These are phyloP conservation scores for Mellilla xanthometata DNA, from an alignment of 2,888 invertebrate genomes.

Conservation along the genomic window DNA sequence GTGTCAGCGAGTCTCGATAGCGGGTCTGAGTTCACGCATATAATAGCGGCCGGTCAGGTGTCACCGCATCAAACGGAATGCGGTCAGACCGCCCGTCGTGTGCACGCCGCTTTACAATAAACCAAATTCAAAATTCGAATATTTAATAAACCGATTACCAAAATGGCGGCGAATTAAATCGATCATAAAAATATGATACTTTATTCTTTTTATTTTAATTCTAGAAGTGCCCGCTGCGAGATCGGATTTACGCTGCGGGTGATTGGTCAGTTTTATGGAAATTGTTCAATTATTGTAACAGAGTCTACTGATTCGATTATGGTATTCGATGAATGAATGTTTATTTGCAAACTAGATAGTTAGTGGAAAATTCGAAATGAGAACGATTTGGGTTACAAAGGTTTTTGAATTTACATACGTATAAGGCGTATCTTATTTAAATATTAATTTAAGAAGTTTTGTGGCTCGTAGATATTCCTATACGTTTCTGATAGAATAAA, in stretches of 20 bases:
- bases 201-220: constrained; percentile 8
- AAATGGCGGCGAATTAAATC: constrained; percentile 27
- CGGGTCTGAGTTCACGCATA: constrained; percentile 43
- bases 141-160: constrained; percentile 27
- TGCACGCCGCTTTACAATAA: constrained; percentile 21
- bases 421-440: no score
- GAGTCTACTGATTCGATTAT: constrained; percentile 18
- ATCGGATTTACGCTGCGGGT: constrained; percentile 27
- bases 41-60: constrained; percentile 46
- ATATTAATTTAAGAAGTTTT: no score
- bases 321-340: not conserved
- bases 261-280: constrained; percentile 20
- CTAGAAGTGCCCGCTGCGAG: constrained; percentile 25
- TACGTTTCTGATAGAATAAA: no score
- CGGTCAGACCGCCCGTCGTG: constrained; percentile 33
- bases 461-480: no score
- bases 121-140: constrained; percentile 9
- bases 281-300: constrained; percentile 25
- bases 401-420: no score
- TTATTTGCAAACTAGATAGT: constrained; percentile 15
- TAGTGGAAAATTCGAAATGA: no score
- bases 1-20: constrained; percentile 53
- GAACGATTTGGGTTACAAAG: no score
- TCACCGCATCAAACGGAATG: constrained; percentile 41
- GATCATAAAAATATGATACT: constrained; percentile 22